Evolutionary conservation across 2,888 invertebrate genomes (phyloP).

Genomic region (Zygothrica quintamaculata): DNA sequence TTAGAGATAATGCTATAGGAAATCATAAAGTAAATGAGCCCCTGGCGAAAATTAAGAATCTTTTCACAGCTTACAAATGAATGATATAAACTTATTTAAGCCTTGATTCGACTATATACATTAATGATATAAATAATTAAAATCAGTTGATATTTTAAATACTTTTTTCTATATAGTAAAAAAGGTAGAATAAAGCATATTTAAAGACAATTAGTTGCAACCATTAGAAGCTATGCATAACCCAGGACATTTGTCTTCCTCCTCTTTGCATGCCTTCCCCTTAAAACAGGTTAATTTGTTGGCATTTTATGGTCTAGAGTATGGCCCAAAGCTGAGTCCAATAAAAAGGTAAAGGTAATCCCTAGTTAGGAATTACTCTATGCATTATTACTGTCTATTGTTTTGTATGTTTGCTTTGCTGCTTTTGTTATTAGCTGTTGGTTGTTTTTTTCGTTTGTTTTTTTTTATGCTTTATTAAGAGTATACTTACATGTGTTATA

Average conservation of each 20-base stretch:
- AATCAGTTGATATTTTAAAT: no score
- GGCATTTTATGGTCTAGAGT: constrained; percentile 28
- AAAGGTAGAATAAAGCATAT: no score
- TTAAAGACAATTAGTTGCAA: constrained; percentile 21
- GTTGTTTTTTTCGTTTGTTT: not conserved
- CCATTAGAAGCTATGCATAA: constrained; percentile 46
- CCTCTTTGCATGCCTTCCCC: constrained; percentile 23
- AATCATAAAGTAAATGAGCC: no score
- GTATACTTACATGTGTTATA: constrained; percentile 34
- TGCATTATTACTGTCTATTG: constrained; percentile 5
- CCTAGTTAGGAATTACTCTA: not conserved
- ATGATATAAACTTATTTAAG: no score
- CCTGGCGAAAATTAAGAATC: no score
- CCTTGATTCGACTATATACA: no score
- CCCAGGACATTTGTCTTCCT: constrained; percentile 60
- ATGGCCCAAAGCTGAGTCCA: constrained; percentile 57
- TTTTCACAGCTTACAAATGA: no score
- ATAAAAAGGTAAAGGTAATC: constrained; percentile 8
- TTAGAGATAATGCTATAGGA: no score
- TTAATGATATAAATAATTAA: no score
- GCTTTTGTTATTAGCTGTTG: not conserved
- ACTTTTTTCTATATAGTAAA: no score
- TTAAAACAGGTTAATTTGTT: constrained; percentile 32
- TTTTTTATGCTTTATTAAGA: constrained; percentile 35
- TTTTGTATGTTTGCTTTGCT: constrained; percentile 30